A percentile compares a stretch with the other conserved stretches of the same genome.
phyloP scores from a whole-genome alignment of 2,797 vertebrate genomes.

The Scleropages formosus region DNA sequence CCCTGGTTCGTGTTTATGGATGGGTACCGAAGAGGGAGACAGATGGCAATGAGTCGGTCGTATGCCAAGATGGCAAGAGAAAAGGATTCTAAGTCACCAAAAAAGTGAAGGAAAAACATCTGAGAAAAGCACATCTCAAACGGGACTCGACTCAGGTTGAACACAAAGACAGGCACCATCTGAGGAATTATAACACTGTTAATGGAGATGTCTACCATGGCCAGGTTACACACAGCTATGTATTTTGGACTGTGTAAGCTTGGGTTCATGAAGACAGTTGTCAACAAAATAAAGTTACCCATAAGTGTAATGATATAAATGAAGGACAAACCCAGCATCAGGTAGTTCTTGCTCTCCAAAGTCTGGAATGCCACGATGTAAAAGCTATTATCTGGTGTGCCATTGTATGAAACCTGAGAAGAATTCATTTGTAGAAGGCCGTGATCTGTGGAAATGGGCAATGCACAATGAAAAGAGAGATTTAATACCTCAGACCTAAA shows the following conservation, averaged over 20 bases:
- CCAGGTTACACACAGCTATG: slow-evolving; percentile 29
- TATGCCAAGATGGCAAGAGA: slow-evolving; percentile 49
- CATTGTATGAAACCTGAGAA: slow-evolving; percentile 21
- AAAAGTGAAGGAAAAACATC: slow-evolving; percentile 54
- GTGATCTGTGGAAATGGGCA: background rate
- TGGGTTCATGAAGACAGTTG: slow-evolving; percentile 37
- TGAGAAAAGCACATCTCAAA: slow-evolving; percentile 47
- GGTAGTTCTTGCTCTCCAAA: slow-evolving; percentile 39
- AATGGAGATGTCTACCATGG: slow-evolving; percentile 37
- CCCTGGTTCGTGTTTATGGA: slow-evolving; percentile 42
- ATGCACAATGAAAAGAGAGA: no score
- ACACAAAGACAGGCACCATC: slow-evolving; percentile 48
- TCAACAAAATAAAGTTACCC: slow-evolving; percentile 37
- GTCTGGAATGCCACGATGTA: slow-evolving; percentile 22
- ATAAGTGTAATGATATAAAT: slow-evolving; percentile 45
- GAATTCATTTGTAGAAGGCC: slow-evolving; percentile 25
- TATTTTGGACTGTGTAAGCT: slow-evolving; percentile 34
- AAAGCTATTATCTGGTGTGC: slow-evolving; percentile 18
- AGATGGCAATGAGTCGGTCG: slow-evolving; percentile 49
- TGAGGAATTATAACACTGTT: slow-evolving; percentile 53
- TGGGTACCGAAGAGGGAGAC: slow-evolving; percentile 46
- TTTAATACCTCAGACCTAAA: no score
- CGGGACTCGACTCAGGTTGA: slow-evolving; percentile 41
- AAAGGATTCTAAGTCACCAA: slow-evolving; percentile 50
- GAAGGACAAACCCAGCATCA: slow-evolving; percentile 35